phyloP scores from a whole-genome alignment of 1,140 invertebrate species.

The Drosophila punjabiensis region DNA sequence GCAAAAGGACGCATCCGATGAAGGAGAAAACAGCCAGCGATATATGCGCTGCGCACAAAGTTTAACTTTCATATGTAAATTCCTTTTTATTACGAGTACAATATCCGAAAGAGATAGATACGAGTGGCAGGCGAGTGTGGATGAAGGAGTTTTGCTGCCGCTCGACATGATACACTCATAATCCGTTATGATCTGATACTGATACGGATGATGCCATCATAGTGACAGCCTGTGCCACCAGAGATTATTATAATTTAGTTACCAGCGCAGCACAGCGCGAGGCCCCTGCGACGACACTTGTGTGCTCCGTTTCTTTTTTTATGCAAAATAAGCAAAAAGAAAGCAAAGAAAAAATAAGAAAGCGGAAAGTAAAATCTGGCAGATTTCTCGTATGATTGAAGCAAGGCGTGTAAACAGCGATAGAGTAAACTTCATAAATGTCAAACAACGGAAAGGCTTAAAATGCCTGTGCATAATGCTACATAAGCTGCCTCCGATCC shows the following conservation, averaged over 20 bases:
- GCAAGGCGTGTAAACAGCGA: conserved; percentile 48
- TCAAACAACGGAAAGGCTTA: conserved; percentile 48
- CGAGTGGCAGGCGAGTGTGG: neutral
- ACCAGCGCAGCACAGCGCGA: conserved; percentile 14
- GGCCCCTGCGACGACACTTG: conserved; percentile 41
- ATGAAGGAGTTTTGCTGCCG: conserved; percentile 35
- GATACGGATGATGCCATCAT: conserved; percentile 68
- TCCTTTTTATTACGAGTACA: conserved; percentile 70
- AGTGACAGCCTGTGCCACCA: conserved; percentile 50
- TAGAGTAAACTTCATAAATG: conserved; percentile 54
- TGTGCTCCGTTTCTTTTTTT: conserved; percentile 32
- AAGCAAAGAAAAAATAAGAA: neutral
- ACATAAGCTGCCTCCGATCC: conserved; percentile 13
- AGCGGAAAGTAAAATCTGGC: conserved; percentile 37
- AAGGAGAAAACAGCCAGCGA: conserved; percentile 40
- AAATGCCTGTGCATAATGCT: conserved; percentile 15
- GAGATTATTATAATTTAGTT: conserved; percentile 76
- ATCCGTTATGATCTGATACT: conserved; percentile 74
- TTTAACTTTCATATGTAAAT: conserved; percentile 72
- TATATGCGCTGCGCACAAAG: conserved; percentile 37
- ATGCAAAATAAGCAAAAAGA: conserved; percentile 46
- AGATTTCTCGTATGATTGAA: conserved; percentile 50
- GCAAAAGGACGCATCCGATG: conserved; percentile 52
- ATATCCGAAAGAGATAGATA: conserved; percentile 46
- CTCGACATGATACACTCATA: conserved; percentile 69